Evolutionary conservation across 1,140 invertebrate species (phyloP).

Genomic region (Phymastichus coffea): DNA sequence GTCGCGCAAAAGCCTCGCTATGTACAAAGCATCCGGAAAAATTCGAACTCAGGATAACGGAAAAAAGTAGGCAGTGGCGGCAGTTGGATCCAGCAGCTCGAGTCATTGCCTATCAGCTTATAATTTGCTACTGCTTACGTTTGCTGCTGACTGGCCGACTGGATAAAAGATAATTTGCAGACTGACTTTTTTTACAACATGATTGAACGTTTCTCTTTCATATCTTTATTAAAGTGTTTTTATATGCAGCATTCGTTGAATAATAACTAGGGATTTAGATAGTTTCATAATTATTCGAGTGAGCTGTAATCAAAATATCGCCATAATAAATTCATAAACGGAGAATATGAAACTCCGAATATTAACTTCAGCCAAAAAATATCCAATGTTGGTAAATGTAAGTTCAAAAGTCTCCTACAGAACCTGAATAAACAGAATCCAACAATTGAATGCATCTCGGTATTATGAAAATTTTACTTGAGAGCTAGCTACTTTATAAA

Average conservation of each 20-base stretch:
- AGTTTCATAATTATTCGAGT: not conserved
- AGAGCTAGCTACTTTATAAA: not conserved
- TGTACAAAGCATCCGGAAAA: constrained; percentile 10
- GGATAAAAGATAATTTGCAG: not conserved
- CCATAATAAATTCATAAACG: too few species aligned
- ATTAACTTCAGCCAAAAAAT: too few species aligned
- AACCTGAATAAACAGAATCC: not conserved
- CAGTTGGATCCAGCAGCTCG: constrained; percentile 1
- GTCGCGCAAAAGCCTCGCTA: not conserved
- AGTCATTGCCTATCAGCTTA: constrained; percentile 24
- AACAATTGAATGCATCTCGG: not conserved
- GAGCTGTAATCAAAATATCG: not conserved
- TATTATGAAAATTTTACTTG: not conserved
- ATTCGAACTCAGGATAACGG: constrained; percentile 1
- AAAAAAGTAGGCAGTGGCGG: constrained; percentile 6
- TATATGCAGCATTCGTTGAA: not conserved
- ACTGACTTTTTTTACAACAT: not conserved
- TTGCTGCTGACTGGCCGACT: constrained; percentile 6
- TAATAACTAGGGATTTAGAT: too few species aligned
- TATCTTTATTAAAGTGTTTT: not conserved
- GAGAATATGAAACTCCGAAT: too few species aligned
- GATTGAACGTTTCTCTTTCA: too few species aligned
- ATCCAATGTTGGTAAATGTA: too few species aligned
- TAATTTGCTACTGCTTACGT: constrained; percentile 15
- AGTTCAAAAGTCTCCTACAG: constrained; percentile 1